Percentiles rank a stretch among this genome's conserved stretches.
These are phyloP conservation scores for Nasonovia ribisnigri DNA, from an alignment of 2,888 invertebrate genomes.

Conservation along the genomic window DNA sequence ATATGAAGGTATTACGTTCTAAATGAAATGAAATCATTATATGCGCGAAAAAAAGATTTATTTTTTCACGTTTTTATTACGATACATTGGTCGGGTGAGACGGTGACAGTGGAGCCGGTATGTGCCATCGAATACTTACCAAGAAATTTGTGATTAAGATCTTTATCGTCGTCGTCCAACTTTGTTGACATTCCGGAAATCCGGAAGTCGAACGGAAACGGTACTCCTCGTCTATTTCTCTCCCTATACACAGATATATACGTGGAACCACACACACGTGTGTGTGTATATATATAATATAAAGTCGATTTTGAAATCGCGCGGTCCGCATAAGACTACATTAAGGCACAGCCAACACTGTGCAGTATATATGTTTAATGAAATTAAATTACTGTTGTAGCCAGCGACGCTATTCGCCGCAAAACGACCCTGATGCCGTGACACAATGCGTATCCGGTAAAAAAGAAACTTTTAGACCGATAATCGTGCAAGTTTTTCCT, in stretches of 20 bases:
- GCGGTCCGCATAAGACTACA: not conserved
- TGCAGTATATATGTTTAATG: not conserved
- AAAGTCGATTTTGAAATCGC: not conserved
- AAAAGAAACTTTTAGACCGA: slow-evolving; percentile 5
- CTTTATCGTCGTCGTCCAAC: slow-evolving; percentile 21
- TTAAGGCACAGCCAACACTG: not conserved
- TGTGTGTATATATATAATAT: not conserved
- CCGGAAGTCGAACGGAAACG: slow-evolving; percentile 8
- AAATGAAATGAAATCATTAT: not conserved
- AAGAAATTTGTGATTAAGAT: slow-evolving; percentile 39
- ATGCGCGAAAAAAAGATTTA: not conserved
- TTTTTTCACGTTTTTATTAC: not conserved
- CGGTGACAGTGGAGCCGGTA: not conserved
- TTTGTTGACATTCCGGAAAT: slow-evolving; percentile 48
- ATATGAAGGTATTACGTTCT: not conserved
- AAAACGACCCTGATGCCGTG: not conserved
- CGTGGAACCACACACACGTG: not conserved
- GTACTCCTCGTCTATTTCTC: not conserved
- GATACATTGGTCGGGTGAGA: not conserved
- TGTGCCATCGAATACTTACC: not conserved
- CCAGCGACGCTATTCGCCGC: not conserved
- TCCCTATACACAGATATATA: not conserved
- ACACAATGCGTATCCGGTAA: not conserved
- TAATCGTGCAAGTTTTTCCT: not conserved
- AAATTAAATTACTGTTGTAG: not conserved